phyloP scores from a whole-genome alignment of 2,888 invertebrate species.

The Callyntrura guangdongensis region DNA sequence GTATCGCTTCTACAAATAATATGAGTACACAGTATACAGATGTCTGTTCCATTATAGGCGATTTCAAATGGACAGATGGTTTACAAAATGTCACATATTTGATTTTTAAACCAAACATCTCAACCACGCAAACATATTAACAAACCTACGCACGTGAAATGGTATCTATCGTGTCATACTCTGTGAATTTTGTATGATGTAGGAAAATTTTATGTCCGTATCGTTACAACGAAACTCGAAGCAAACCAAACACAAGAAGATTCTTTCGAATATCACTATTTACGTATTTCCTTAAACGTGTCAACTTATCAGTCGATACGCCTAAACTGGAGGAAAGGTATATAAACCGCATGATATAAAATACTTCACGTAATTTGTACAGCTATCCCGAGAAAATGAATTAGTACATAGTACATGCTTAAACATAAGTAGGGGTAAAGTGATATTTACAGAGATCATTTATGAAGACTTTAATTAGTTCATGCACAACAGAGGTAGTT shows the following conservation, averaged over 20 bases:
- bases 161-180: not conserved
- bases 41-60: not conserved
- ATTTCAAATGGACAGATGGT: not conserved
- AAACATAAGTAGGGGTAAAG: too few relatives aligned
- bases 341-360: too few relatives aligned
- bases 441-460: not conserved
- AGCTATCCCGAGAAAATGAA: too few relatives aligned
- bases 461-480: not conserved
- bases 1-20: not conserved
- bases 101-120: constrained; percentile 11
- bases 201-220: too few relatives aligned
- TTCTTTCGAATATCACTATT: not conserved
- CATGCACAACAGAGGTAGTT: not conserved
- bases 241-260: not conserved
- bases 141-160: not conserved
- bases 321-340: too few relatives aligned
- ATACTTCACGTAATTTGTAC: too few relatives aligned
- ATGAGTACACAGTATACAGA: too few relatives aligned
- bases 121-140: constrained; percentile 16
- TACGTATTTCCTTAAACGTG: not conserved
- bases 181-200: not conserved
- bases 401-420: too few relatives aligned
- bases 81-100: constrained; percentile 13
- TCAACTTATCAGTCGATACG: too few relatives aligned
- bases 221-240: too few relatives aligned